Percentiles rank a stretch among this genome's conserved stretches.
Conservation (phyloP, 2,797 vertebrate genomes). For the Intellagama lesueurii region DNA sequence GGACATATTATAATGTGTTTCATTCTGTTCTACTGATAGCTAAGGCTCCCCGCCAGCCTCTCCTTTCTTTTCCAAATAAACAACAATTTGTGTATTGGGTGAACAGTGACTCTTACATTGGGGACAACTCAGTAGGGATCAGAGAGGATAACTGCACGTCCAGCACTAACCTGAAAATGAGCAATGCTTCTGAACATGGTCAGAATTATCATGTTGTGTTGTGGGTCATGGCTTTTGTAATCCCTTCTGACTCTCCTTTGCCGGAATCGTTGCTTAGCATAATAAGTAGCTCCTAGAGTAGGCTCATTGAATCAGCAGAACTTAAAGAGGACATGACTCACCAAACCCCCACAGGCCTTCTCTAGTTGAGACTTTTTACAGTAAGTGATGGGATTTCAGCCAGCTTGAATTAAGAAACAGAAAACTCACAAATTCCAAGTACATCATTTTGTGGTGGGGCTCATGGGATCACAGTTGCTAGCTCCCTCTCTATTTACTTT, state of each 20-base stretch:
- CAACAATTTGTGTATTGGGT: not conserved
- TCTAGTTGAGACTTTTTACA: no score
- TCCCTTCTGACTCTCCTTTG: no score
- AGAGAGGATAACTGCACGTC: not conserved
- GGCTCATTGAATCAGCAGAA: no score
- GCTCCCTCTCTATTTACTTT: no score
- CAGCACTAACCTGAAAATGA: not conserved
- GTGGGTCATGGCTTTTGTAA: no score
- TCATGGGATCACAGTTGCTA: not conserved
- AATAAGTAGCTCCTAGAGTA: no score
- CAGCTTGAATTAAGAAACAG: no score
- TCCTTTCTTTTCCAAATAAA: not conserved
- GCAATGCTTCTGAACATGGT: not conserved
- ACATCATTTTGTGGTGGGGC: not conserved
- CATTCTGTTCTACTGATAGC: not conserved
- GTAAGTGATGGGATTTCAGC: no score
- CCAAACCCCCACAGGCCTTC: no score
- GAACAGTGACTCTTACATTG: not conserved
- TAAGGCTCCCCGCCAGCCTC: not conserved
- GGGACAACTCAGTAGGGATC: not conserved
- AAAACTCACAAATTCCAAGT: not conserved
- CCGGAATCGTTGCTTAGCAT: no score
- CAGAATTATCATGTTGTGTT: no score
- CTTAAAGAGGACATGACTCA: no score
- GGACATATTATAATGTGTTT: not conserved